These are phyloP conservation scores for Thalassophryne amazonica DNA, from an alignment of 2,797 vertebrate species.

Conservation along the genomic window DNA sequence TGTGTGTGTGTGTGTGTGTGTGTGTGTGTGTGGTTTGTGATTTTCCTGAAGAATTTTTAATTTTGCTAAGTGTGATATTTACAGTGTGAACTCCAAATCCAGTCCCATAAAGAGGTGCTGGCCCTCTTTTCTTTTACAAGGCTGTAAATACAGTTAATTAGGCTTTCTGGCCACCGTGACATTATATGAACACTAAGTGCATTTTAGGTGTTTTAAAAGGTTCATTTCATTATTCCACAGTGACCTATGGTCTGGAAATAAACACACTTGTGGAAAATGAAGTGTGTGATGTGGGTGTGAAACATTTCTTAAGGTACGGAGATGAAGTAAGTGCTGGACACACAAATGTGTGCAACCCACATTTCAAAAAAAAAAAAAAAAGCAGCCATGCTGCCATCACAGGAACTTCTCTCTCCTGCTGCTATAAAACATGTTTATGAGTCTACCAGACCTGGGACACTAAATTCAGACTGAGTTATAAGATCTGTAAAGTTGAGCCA, in stretches of 20 bases:
- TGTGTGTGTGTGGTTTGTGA: constrained; percentile 6
- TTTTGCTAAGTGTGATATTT: constrained; percentile 75
- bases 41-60: constrained; percentile 70
- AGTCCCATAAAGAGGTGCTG: constrained; percentile 53
- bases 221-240: constrained; percentile 55
- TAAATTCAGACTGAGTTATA: constrained; percentile 55
- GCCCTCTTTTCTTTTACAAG: constrained; percentile 38
- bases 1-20: neutral
- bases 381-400: neutral
- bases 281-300: constrained; percentile 55
- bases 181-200: constrained; percentile 34
- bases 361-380: constrained; percentile 14
- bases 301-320: constrained; percentile 17
- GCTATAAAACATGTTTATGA: constrained; percentile 34
- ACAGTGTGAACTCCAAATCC: constrained; percentile 50
- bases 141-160: constrained; percentile 68
- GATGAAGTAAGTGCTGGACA: constrained; percentile 8
- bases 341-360: neutral
- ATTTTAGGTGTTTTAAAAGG: constrained; percentile 56
- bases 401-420: neutral
- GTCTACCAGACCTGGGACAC: constrained; percentile 12
- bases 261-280: constrained; percentile 54
- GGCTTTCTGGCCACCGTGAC: constrained; percentile 43
- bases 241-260: constrained; percentile 41
- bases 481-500: constrained; percentile 49